Percentiles rank a stretch among this genome's conserved stretches.
phyloP scores from a whole-genome alignment of 2,113 vertebrate genomes.

The Daubentonia madagascariensis region DNA sequence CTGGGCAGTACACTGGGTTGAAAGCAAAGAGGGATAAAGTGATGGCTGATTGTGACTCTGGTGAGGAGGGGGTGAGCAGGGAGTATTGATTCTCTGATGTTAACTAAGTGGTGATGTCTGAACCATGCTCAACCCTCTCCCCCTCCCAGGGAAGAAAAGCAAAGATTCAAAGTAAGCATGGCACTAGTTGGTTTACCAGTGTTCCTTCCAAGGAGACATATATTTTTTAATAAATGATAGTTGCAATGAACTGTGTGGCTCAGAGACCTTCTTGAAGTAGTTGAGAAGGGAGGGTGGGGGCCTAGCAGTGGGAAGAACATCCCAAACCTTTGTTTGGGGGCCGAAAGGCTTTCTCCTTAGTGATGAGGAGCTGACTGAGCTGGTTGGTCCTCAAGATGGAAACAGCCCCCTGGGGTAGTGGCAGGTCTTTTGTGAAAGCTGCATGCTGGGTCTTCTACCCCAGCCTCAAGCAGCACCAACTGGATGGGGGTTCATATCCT shows the following conservation, averaged over 20 bases:
- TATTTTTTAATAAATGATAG: conserved; percentile 91
- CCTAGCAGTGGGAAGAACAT: not conserved
- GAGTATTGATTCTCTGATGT: not conserved
- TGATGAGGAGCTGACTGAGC: not conserved
- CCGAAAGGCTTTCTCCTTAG: not conserved
- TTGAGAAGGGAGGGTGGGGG: not conserved
- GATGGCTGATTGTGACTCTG: not conserved
- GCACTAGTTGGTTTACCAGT: conserved; percentile 82
- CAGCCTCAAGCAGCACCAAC: not conserved
- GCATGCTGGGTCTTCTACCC: not conserved
- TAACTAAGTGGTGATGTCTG: not conserved
- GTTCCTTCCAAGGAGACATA: conserved; percentile 89
- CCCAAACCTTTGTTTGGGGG: not conserved
- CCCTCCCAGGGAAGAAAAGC: conserved; percentile 75
- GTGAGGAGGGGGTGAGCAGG: not conserved
- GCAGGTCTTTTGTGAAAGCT: not conserved
- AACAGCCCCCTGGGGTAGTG: not conserved
- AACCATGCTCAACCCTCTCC: conserved; percentile 52
- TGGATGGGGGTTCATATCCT: not conserved
- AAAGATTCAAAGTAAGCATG: conserved; percentile 80
- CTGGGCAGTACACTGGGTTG: conserved; percentile 56
- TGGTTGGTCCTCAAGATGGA: not conserved
- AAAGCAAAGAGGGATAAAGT: conserved; percentile 24
- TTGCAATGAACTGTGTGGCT: conserved; percentile 85
- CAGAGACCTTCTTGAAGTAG: conserved; percentile 77